These are phyloP conservation scores for Toxotes lorentzi DNA, from an alignment of 2,797 vertebrate species.

Conservation along the genomic window DNA sequence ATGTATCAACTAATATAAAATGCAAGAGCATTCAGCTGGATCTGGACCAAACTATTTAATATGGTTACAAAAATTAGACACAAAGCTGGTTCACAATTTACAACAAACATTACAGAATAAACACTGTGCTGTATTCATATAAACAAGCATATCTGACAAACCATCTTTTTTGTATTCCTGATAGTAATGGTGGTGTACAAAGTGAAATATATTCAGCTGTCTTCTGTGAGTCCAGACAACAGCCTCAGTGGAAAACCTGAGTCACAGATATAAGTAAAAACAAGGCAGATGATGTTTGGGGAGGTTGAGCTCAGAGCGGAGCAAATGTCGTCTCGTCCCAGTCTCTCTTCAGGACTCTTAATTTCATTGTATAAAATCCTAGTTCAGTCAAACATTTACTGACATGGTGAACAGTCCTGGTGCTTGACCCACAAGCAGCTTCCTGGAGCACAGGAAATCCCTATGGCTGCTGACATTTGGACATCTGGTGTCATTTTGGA, in stretches of 20 bases:
- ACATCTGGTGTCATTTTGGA: not conserved
- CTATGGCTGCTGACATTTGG: not conserved
- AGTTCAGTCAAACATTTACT: not conserved
- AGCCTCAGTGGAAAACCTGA: not conserved
- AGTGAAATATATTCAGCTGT: not conserved
- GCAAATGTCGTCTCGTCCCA: not conserved
- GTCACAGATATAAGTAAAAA: not conserved
- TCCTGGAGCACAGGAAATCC: not conserved
- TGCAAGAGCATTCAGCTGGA: not conserved
- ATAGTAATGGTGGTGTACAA: not conserved
- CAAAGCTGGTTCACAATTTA: slow-evolving; percentile 3
- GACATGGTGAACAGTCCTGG: not conserved
- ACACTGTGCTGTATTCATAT: not conserved
- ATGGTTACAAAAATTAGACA: slow-evolving; percentile 11
- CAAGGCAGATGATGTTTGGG: not conserved
- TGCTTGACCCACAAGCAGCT: not conserved
- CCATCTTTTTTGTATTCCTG: not conserved
- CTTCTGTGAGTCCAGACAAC: not conserved
- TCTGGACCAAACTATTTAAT: slow-evolving; percentile 8
- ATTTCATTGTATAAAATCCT: not conserved
- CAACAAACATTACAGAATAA: slow-evolving; percentile 4
- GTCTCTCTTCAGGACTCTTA: not conserved
- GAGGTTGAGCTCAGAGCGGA: not conserved
- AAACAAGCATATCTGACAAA: not conserved
- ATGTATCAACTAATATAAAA: no score